Evolutionary conservation across 1,140 invertebrate species (phyloP).

Genomic region (Drosophila persimilis): DNA sequence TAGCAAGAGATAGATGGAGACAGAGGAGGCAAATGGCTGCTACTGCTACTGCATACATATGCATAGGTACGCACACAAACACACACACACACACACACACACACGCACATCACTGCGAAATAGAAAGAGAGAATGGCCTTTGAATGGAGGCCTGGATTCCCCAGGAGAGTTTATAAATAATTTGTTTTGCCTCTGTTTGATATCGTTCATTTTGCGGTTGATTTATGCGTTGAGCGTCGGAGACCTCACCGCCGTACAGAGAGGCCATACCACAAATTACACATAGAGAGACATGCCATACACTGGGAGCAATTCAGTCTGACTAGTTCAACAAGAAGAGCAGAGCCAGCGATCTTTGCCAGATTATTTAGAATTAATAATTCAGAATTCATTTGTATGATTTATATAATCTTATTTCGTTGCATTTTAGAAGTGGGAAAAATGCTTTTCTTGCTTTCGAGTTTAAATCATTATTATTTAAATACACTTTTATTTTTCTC

Average conservation of each 20-base stretch:
- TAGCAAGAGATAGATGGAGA: no score
- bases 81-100: not conserved
- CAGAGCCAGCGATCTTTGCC: no score
- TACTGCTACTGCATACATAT: not conserved
- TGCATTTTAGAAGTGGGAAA: not conserved
- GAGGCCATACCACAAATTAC: slow-evolving; percentile 16
- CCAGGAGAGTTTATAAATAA: slow-evolving; percentile 65
- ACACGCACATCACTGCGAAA: not conserved
- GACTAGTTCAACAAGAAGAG: no score
- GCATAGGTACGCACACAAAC: slow-evolving; percentile 2
- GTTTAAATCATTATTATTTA: no score
- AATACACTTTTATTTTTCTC: not conserved
- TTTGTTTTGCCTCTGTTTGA: slow-evolving; percentile 51
- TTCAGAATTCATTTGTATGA: no score
- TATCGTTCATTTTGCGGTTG: slow-evolving; percentile 68
- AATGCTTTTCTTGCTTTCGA: not conserved
- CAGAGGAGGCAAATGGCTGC: not conserved
- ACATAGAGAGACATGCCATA: not conserved
- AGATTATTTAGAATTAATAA: no score
- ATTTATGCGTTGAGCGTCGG: slow-evolving; percentile 50
- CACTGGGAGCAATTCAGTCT: not conserved
- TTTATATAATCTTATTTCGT: no score
- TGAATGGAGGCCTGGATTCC: slow-evolving; percentile 1
- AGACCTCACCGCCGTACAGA: not conserved
- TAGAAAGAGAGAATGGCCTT: not conserved